A percentile compares a stretch with the other conserved stretches of the same genome.
Evolutionary conservation across 2,888 invertebrate species (phyloP).

Genomic region (Lobophora halterata): DNA sequence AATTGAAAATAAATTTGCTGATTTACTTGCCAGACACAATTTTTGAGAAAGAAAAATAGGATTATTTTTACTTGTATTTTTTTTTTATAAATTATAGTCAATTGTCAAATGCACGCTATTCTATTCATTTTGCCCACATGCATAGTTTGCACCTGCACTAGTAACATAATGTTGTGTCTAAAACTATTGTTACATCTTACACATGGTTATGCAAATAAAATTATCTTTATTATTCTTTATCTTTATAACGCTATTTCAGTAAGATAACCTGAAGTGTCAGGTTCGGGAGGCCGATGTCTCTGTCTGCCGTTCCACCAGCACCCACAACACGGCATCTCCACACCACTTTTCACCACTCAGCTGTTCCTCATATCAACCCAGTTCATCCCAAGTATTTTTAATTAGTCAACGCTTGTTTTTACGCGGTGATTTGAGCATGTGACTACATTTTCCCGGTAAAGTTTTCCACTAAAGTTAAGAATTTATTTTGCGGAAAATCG

Average conservation of each 20-base stretch:
- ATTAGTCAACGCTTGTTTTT: slow-evolving; percentile 21
- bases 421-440: slow-evolving; percentile 20
- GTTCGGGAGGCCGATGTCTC: slow-evolving; percentile 71
- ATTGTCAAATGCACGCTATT: no score
- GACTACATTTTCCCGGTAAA: slow-evolving; percentile 34
- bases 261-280: slow-evolving; percentile 58
- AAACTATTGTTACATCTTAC: no score
- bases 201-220: neutral
- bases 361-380: slow-evolving; percentile 11
- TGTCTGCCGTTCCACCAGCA: slow-evolving; percentile 78
- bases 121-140: no score
- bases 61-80: no score
- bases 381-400: slow-evolving; percentile 8
- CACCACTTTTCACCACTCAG: no score
- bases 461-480: slow-evolving; percentile 35
- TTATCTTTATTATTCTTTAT: no score
- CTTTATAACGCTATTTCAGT: neutral
- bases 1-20: slow-evolving; percentile 4
- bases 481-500: slow-evolving; percentile 28
- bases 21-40: no score
- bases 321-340: slow-evolving; percentile 74
- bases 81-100: no score
- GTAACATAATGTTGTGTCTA: no score
- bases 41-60: no score
- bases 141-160: no score